Evolutionary conservation across 2,113 vertebrate species (phyloP), one percentile per base, ranked within the genome.

Genomic region (Blennius ocellaris): DNA sequence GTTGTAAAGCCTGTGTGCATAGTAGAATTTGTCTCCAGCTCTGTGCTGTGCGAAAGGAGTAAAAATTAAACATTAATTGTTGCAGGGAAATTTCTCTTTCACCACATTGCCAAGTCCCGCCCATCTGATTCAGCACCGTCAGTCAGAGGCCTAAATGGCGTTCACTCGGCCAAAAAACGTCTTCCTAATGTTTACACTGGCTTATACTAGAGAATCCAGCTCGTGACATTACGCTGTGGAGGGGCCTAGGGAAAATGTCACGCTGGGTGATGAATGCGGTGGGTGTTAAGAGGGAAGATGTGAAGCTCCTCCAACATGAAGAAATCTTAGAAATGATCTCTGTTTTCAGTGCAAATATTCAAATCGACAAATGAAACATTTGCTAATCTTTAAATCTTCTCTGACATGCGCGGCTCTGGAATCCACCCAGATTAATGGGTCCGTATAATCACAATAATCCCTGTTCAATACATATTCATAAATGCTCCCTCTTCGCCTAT

Each of bases 141-240:
- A 69, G 51, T 68, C 39, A 21, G 69, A 62, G 61, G 57, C 80
- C 87, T 81, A 80, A 87, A 88, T 85, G 81, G 69, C 70, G 80
- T 85, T 84, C 81, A 90, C 57, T 88, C 76, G 78, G 60, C 74
- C 73, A 84, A 60, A 76, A 76, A 76, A 78, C 15, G 40, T 80
- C 55, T 44, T 39, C 63, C 57, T 64, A 47, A 69, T 90, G 82
- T 87, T 90, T 87, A 76, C 67, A 80, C 78, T 80, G 59, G 73
- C 67, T 78, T 87, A 69, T 53, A 66, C 75, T 81, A 66, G 68
- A 47, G 82, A 76, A 80, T 78, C 80, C 81, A 72, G 77, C 72
- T 72, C 50, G 59, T 82, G 70, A 69, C 73, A 78, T 68, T 58
- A 44, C 37, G 66, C 86, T 72, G 72, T 80, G 61, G 54, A 53